These are phyloP conservation scores for Trachurus trachurus DNA, from an alignment of 2,797 vertebrate genomes.

Conservation along the genomic window DNA sequence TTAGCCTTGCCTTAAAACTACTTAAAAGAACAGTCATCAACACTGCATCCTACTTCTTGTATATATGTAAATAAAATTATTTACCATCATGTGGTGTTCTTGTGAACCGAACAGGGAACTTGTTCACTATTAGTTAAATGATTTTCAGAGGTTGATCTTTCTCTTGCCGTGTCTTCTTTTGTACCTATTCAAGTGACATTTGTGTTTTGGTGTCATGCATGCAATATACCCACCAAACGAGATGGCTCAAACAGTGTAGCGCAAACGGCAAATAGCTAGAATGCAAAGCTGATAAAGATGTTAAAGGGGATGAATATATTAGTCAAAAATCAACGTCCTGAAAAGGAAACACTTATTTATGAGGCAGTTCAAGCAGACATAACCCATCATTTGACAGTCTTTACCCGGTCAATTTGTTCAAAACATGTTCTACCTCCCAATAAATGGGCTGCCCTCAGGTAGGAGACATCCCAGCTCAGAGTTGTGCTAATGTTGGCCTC, in stretches of 20 bases:
- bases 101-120: conserved; percentile 73
- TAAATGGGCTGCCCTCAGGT: conserved; percentile 18
- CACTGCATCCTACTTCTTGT: conserved; percentile 68
- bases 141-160: conserved; percentile 60
- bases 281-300: conserved; percentile 7
- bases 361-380: conserved; percentile 1
- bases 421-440: conserved; percentile 61
- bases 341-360: conserved; percentile 17
- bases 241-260: conserved; percentile 57
- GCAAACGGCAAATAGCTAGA: conserved; percentile 39
- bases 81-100: conserved; percentile 64
- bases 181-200: conserved; percentile 63
- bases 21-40: conserved; percentile 61
- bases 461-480: conserved; percentile 7
- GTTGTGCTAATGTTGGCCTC: conserved; percentile 8
- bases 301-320: not conserved
- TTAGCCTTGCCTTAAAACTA: conserved; percentile 81
- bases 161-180: conserved; percentile 58
- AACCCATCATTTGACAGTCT: conserved; percentile 19
- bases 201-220: conserved; percentile 61
- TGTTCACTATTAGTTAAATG: conserved; percentile 67
- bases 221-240: conserved; percentile 42
- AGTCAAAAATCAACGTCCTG: conserved; percentile 4
- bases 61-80: conserved; percentile 80
- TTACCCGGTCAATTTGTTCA: not conserved